Percentiles rank a stretch among this genome's conserved stretches.
phyloP scores from a whole-genome alignment of 2,888 invertebrate genomes.

The Ophion ellenae region DNA sequence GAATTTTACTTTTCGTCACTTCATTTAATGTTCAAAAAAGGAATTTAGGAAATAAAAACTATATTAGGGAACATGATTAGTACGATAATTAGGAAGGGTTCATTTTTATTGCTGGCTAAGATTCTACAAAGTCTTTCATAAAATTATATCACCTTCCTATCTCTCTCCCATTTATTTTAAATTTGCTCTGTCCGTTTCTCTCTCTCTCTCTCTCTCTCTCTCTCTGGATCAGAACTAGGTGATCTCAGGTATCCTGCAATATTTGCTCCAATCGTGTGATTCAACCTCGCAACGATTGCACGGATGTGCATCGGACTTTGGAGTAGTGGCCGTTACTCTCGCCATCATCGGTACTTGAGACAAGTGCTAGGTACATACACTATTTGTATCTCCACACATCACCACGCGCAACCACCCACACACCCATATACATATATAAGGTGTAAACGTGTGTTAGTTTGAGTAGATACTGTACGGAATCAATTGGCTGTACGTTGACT shows the following conservation, averaged over 20 bases:
- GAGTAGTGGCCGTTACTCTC: conserved; percentile 26
- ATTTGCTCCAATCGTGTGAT: conserved; percentile 42
- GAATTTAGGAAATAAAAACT: too few relatives aligned
- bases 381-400: conserved; percentile 2
- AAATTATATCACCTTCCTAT: too few relatives aligned
- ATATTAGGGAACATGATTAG: too few relatives aligned
- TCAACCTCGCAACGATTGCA: conserved; percentile 14
- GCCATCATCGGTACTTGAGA: conserved; percentile 54
- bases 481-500: conserved; percentile 43
- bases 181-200: too few relatives aligned
- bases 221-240: conserved; percentile 27
- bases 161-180: too few relatives aligned
- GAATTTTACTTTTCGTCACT: too few relatives aligned
- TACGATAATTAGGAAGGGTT: too few relatives aligned
- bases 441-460: neutral
- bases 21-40: too few relatives aligned
- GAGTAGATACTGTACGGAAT: conserved; percentile 39
- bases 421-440: neutral
- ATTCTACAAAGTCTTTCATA: too few relatives aligned
- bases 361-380: conserved; percentile 34
- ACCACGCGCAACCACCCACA: too few relatives aligned
- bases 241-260: conserved; percentile 22
- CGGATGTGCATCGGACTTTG: conserved; percentile 22
- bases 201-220: neutral
- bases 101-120: too few relatives aligned